Evolutionary conservation across 2,888 invertebrate species (phyloP), one percentile per base, ranked within the genome.

Genomic region (Morpho achilles): DNA sequence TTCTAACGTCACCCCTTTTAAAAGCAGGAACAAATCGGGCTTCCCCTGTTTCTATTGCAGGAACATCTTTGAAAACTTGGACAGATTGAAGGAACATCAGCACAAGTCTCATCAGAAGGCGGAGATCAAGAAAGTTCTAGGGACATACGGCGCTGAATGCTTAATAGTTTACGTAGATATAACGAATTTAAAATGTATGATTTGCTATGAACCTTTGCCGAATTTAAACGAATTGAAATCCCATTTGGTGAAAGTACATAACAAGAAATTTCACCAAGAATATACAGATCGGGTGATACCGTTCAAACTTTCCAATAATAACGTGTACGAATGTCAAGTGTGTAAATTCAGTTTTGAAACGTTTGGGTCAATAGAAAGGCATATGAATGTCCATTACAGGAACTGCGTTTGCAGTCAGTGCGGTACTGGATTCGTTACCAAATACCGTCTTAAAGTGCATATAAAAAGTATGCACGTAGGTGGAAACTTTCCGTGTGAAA

Each of bases 351-450:
- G 65, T 7, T 88, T 84, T 44, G 87, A 87, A 59, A 87, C 87
- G 0, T 88, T 87, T 53, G 87, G 87, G 0, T 79, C 88, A 0
- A 82, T 87, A 1, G 88, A 88, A 41, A 56, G 85, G 0, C 88
- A 89, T 60, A 89, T 89, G 89, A 88, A 88, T 6, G 77, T 80
- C 0, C 88, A 89, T 61, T 89, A 76, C 58, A 77, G 85, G 39
- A 87, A 87, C 16, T 85, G 82, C 23, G 79, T 87, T 0, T 88
- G 87, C 57, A 78, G 78, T 9, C 81, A 82, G 4, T 88, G 87
- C 23, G 88, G 87, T 0, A 74, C 82, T 0, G 88, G 89, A 0
- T 88, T 84, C 47, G 78, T 85, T 0, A 88, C 87, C 0, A 81
- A 79, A 62, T 82, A 84, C 45, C 68, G 82, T 7, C 58, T 88